A percentile compares a stretch with the other conserved stretches of the same genome.
Conservation (phyloP, 2,113 vertebrate species). For the rabbit (Oryctolagus cuniculus) region DNA sequence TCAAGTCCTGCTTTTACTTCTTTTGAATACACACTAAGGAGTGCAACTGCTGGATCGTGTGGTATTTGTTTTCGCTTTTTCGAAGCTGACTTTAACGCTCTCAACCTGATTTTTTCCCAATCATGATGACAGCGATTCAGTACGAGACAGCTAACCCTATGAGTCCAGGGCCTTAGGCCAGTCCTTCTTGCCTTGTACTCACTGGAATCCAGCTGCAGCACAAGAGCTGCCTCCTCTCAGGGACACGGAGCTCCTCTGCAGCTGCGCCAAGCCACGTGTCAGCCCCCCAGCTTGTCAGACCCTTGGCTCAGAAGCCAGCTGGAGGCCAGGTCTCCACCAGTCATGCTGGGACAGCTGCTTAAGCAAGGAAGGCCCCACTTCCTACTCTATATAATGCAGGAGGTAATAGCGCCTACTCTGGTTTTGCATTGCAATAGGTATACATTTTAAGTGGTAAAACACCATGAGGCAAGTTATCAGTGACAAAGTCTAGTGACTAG, state of each 20-base stretch:
- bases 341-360: neutral
- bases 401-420: neutral
- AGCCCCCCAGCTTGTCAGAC: neutral
- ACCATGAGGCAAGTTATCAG: neutral
- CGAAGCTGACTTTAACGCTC: neutral
- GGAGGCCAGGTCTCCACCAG: neutral
- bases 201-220: neutral
- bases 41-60: neutral
- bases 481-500: neutral
- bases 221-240: neutral
- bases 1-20: neutral
- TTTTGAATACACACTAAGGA: neutral
- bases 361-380: neutral
- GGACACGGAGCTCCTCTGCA: neutral
- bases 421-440: too few relatives aligned
- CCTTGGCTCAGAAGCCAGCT: neutral
- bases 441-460: neutral
- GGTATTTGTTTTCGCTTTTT: neutral
- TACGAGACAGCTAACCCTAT: neutral
- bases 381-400: neutral
- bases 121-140: too few relatives aligned
- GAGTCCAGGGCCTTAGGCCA: too few relatives aligned
- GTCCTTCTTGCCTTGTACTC: neutral
- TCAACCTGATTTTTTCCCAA: neutral
- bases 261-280: neutral